phyloP scores from a whole-genome alignment of 30 jellyfish, hydroid and myxozoan genomes.

The Aurelia sp. region DNA sequence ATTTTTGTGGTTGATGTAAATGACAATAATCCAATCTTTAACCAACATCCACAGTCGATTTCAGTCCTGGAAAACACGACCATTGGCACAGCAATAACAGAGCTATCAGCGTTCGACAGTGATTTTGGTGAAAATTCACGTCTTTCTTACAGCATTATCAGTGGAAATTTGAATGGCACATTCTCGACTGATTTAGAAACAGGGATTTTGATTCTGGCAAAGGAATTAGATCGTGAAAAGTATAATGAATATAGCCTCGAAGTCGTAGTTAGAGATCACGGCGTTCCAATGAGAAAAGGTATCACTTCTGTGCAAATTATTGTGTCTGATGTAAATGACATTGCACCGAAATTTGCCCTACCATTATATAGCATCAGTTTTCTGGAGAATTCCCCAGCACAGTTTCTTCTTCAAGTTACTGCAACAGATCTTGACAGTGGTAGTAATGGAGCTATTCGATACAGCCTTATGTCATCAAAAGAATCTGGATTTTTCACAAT shows the following conservation, averaged over 20 bases:
- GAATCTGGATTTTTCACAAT: slow-evolving; percentile 43
- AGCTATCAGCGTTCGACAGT: slow-evolving; percentile 60
- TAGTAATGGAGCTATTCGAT: slow-evolving; percentile 29
- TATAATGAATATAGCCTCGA: slow-evolving; percentile 37
- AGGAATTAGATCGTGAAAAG: slow-evolving; percentile 79
- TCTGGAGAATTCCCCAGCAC: slow-evolving; percentile 39
- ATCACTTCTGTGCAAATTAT: slow-evolving; percentile 36
- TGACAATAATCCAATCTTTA: slow-evolving; percentile 75
- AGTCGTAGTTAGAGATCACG: slow-evolving; percentile 78
- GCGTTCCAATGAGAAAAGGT: slow-evolving; percentile 70
- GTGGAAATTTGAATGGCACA: slow-evolving; percentile 49
- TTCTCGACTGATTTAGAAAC: slow-evolving; percentile 70
- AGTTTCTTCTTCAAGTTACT: slow-evolving; percentile 30
- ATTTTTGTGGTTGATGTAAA: slow-evolving; percentile 54
- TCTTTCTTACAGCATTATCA: slow-evolving; percentile 40
- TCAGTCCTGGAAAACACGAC: slow-evolving; percentile 68
- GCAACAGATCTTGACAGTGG: slow-evolving; percentile 85
- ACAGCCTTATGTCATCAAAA: slow-evolving; percentile 29
- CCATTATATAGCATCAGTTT: slow-evolving; percentile 52
- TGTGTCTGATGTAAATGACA: slow-evolving; percentile 88
- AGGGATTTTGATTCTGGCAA: slow-evolving; percentile 53
- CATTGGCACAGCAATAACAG: slow-evolving; percentile 60
- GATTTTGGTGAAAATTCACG: slow-evolving; percentile 72
- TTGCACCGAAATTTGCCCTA: slow-evolving; percentile 64
- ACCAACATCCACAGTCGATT: slow-evolving; percentile 33